Base-by-base conservation (phyloP, 2,113 vertebrate genomes). In the Myodes glareolus region DNA sequence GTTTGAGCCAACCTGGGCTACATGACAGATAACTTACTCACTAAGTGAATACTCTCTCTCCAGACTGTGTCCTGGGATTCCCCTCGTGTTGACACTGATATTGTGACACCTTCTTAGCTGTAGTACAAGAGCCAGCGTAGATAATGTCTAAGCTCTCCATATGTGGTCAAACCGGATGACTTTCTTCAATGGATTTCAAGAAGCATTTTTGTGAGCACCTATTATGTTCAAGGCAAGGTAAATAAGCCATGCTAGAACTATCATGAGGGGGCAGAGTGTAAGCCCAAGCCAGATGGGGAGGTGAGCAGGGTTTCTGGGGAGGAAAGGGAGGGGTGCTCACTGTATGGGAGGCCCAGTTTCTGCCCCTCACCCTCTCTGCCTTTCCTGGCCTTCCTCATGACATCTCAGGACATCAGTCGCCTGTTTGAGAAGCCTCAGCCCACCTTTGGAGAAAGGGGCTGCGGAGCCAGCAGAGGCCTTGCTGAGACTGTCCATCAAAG, bases 401-500 rank as follows among this genome's bases (percentile, higher is more conserved):
- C 98, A 98, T 81, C 89, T 84, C 75, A 97, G 89, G 94, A 97
- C 97, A 98, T 98, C 98, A 98, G 89, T 95, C 94, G 55, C 95
- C 96, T 90, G 96, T 98, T 98, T 98, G 97, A 98, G 98, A 98
- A 50, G 95, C 93, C 96, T 98, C 97, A 97, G 97, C 97, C 97
- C 97, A 96, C 88, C 92, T 97, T 97, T 98, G 95, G 98, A 93
- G 97, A 98, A 98, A 98, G 96, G 72, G 97, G 97, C 90, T 98
- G 94, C 92, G 2, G 95, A 98, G 95, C 19, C 92, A 98, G 98
- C 92, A 95, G 93, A 98, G 97, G 88, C 94, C 97, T 99, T 98
- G 98, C 99, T 99, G 99, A 98, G 99, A 98, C 98, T 98, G 99
- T 97, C 98, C 98, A 99, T 99, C 98, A 98, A 99, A 99, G 98